These are phyloP conservation scores for Acromyrmex charruanus DNA, from an alignment of 1,140 invertebrate genomes.

Conservation along the genomic window DNA sequence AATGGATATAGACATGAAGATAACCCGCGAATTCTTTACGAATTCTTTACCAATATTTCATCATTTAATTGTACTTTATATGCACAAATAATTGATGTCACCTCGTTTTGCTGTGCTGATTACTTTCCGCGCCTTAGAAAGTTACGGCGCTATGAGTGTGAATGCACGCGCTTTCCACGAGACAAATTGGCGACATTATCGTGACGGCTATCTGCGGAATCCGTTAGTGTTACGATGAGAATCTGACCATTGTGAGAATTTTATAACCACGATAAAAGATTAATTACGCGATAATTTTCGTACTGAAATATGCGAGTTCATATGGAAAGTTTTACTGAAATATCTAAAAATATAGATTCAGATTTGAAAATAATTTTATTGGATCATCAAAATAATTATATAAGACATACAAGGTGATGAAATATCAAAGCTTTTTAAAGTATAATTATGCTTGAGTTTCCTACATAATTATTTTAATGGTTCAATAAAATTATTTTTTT, in stretches of 20 bases:
- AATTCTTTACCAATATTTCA: neutral
- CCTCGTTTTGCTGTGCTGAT: neutral
- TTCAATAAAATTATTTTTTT: no score
- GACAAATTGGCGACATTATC: constrained; percentile 74
- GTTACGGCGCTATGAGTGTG: constrained; percentile 10
- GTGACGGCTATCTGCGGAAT: constrained; percentile 64
- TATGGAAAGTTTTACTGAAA: no score
- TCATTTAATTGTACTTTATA: neutral
- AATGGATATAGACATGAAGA: no score
- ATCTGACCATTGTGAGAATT: constrained; percentile 35
- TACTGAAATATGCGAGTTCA: neutral
- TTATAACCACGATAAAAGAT: constrained; percentile 41
- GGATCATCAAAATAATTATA: no score
- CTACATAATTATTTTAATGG: no score
- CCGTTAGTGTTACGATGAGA: constrained; percentile 48
- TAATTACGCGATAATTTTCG: neutral
- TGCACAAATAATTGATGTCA: neutral
- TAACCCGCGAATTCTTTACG: no score
- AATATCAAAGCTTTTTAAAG: no score
- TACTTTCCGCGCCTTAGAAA: constrained; percentile 30
- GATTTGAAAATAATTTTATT: no score
- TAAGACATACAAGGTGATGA: no score
- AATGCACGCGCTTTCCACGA: constrained; percentile 62
- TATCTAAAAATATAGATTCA: no score
- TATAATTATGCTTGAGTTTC: no score